Evolutionary conservation across 2,888 invertebrate species (phyloP), one percentile per base, ranked within the genome.

Genomic region (Rhagium mordax): DNA sequence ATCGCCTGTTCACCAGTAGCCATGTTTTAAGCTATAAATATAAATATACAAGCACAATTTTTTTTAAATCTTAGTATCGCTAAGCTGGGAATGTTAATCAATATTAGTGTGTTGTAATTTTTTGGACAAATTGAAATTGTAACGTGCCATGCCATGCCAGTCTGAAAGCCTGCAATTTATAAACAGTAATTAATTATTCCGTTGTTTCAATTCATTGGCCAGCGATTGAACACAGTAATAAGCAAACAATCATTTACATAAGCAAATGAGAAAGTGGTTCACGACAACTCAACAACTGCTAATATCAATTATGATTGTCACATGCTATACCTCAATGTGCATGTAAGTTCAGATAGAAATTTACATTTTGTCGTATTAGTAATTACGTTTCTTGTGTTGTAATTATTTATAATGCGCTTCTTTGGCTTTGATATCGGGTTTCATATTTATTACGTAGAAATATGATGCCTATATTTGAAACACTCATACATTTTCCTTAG

Each of bases 241-340:
- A 24, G 24, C 41, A n/a, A 41, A 13, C 41, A n/a, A 41, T n/a
- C 5, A 41, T 41, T 41, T 41, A 41, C 41, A 89, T 48, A 86
- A 83, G 81, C 48, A 72, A 75, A 47, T 81, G 79, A 16, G 72
- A 74, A 21, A n/a, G 29, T n/a, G n/a, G 41, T 41, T 41, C n/a
- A 41, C 3, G 41, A 41, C 41, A 41, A 41, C n/a, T 41, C 41
- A 41, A 41, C 41, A n/a, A 33, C 33, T 33, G 33, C 33, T 33
- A 33, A 33, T 33, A 33, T 33, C 13, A n/a, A 41, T 41, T 41
- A 41, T 41, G 41, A 41, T n/a, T n/a, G n/a, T 41, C 41, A 10
- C 41, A 41, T n/a, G 41, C 13, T 41, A n/a, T 41, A n/a, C n/a
- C n/a, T 41, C 41, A 41, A 41, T 41, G n/a, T n/a, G n/a, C 13